These are phyloP conservation scores for Melanargia galathea DNA, from an alignment of 2,888 invertebrate genomes.

Conservation along the genomic window DNA sequence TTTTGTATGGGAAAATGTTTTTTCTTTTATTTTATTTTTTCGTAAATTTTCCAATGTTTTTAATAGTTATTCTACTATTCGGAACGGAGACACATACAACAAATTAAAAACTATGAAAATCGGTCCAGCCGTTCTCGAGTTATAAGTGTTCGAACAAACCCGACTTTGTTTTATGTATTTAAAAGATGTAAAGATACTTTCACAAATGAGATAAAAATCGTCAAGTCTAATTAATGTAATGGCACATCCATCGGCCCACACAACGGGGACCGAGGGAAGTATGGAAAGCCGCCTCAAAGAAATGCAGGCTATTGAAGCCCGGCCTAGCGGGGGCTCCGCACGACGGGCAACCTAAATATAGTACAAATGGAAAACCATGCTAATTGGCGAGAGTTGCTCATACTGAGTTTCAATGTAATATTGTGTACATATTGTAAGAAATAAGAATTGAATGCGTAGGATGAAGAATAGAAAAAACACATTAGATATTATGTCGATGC, in stretches of 20 bases:
- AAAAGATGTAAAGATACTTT: too few relatives aligned
- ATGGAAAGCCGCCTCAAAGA: neutral
- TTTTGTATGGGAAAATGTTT: too few relatives aligned
- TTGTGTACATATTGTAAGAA: neutral
- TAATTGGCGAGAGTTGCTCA: constrained; percentile 7
- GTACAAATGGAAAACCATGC: constrained; percentile 2
- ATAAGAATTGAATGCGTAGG: neutral
- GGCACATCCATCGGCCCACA: neutral
- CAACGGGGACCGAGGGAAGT: neutral
- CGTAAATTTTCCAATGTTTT: too few relatives aligned
- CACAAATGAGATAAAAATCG: neutral
- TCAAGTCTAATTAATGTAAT: constrained; percentile 7
- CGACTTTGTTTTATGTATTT: too few relatives aligned
- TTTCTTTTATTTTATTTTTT: too few relatives aligned
- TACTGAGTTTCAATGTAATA: neutral
- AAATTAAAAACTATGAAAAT: too few relatives aligned
- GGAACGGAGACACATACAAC: too few relatives aligned
- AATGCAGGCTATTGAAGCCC: constrained; percentile 1
- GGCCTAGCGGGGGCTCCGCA: neutral
- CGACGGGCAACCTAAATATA: neutral
- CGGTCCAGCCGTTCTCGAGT: too few relatives aligned
- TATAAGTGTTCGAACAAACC: too few relatives aligned
- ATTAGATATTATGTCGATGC: too few relatives aligned
- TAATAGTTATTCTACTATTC: too few relatives aligned
- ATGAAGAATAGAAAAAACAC: too few relatives aligned